Conservation (phyloP, 2,113 vertebrate species). For the Lethenteron reissneri region DNA sequence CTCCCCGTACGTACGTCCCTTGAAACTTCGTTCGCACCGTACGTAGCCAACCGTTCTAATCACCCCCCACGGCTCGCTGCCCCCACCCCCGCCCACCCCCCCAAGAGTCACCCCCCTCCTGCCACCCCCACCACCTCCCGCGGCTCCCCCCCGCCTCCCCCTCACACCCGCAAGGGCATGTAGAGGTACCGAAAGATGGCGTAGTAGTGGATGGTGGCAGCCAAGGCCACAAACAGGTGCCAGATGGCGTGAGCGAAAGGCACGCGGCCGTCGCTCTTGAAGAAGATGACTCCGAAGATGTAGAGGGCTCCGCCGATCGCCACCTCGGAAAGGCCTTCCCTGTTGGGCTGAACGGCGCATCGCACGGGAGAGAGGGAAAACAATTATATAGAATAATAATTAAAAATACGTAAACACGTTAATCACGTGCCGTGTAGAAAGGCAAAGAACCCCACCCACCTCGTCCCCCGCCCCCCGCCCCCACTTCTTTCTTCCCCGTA, state of each 20-base stretch:
- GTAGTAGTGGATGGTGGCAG: constrained; percentile 60
- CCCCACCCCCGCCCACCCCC: not conserved
- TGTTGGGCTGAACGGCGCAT: constrained; percentile 34
- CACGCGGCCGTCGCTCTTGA: constrained; percentile 67
- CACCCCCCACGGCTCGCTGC: too few species aligned
- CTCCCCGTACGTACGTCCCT: too few species aligned
- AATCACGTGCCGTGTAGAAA: too few species aligned
- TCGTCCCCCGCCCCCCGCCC: too few species aligned
- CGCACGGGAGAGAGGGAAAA: too few species aligned
- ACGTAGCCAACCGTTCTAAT: too few species aligned
- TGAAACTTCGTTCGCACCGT: too few species aligned
- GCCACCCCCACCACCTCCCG: not conserved
- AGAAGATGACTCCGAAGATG: constrained; percentile 56
- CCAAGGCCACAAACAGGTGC: constrained; percentile 67
- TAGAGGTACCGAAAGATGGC: constrained; percentile 85
- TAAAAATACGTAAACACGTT: too few species aligned
- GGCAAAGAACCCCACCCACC: too few species aligned
- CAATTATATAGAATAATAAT: too few species aligned
- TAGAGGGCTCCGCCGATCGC: constrained; percentile 51
- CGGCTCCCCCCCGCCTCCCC: not conserved
- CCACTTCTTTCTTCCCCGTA: too few species aligned
- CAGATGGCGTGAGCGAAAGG: constrained; percentile 89
- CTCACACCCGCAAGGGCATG: constrained; percentile 15
- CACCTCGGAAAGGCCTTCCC: constrained; percentile 55
- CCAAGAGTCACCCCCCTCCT: too few species aligned